Conservation (phyloP, 2,888 invertebrate species). For the Aradus depressus region DNA sequence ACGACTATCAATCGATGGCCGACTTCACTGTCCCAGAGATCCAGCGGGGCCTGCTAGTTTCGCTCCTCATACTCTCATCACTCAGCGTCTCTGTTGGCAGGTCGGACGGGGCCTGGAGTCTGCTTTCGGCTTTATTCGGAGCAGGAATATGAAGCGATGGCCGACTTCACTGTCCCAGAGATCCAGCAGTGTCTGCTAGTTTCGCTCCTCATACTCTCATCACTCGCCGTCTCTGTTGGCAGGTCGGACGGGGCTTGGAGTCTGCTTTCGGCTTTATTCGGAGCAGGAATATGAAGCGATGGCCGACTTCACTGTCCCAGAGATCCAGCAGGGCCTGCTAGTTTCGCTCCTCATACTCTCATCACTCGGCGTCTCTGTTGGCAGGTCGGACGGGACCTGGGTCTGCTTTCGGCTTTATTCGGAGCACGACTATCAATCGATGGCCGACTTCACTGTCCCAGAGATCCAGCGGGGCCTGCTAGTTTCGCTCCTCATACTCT, state of each 20-base stretch:
- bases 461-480: constrained; percentile 90
- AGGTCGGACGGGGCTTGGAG: constrained; percentile 64
- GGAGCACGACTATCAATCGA: constrained; percentile 64
- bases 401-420: constrained; percentile 84
- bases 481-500: constrained; percentile 77
- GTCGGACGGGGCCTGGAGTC: constrained; percentile 67
- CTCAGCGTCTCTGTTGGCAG: too few relatives aligned
- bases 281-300: constrained; percentile 69
- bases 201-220: constrained; percentile 71
- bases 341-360: constrained; percentile 87
- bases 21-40: too few relatives aligned
- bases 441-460: constrained; percentile 78
- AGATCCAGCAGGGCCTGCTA: constrained; percentile 86
- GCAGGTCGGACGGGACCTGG: constrained; percentile 70
- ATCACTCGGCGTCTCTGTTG: constrained; percentile 83
- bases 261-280: constrained; percentile 81
- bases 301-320: constrained; percentile 79
- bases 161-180: constrained; percentile 82
- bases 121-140: constrained; percentile 85
- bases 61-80: too few relatives aligned
- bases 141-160: constrained; percentile 65
- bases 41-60: too few relatives aligned
- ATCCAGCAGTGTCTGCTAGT: constrained; percentile 89
- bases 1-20: too few relatives aligned
- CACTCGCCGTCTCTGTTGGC: too few relatives aligned